A percentile compares a stretch with the other conserved stretches of the same genome.
These are phyloP conservation scores for Rhyacichthys aspro DNA, from an alignment of 2,797 vertebrate genomes.

Conservation along the genomic window DNA sequence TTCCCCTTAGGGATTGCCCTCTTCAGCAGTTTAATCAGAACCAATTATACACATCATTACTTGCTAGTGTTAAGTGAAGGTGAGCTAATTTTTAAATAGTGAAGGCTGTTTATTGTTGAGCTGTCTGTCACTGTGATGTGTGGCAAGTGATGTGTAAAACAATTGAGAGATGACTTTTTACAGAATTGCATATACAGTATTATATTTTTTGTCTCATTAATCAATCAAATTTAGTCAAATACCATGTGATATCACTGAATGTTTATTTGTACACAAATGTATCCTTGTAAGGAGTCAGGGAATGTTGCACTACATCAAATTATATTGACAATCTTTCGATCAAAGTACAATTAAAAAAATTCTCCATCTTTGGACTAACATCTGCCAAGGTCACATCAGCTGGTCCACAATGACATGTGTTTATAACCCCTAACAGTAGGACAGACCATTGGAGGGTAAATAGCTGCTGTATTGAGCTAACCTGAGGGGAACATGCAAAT, in stretches of 20 bases:
- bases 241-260: too few relatives aligned
- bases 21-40: slow-evolving; percentile 65
- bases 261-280: too few relatives aligned
- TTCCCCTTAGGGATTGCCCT: slow-evolving; percentile 49
- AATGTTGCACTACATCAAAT: too few relatives aligned
- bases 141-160: slow-evolving; percentile 46
- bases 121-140: slow-evolving; percentile 50
- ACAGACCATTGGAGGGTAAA: slow-evolving; percentile 5
- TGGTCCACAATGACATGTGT: slow-evolving; percentile 11
- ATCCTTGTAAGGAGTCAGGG: too few relatives aligned
- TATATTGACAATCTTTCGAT: too few relatives aligned
- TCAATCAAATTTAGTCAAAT: too few relatives aligned
- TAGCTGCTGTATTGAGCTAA: slow-evolving; percentile 5
- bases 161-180: slow-evolving; percentile 42
- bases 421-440: slow-evolving; percentile 16
- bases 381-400: slow-evolving; percentile 31
- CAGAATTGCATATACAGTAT: too few relatives aligned
- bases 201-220: too few relatives aligned
- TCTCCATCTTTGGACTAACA: slow-evolving; percentile 1
- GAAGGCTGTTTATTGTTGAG: slow-evolving; percentile 50
- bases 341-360: too few relatives aligned
- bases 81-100: slow-evolving; percentile 59
- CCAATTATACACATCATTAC: slow-evolving; percentile 75
- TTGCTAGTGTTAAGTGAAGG: slow-evolving; percentile 62
- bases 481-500: slow-evolving; percentile 30